Conservation (phyloP, 2,888 invertebrate species). For the Polyommatus iphigenia region DNA sequence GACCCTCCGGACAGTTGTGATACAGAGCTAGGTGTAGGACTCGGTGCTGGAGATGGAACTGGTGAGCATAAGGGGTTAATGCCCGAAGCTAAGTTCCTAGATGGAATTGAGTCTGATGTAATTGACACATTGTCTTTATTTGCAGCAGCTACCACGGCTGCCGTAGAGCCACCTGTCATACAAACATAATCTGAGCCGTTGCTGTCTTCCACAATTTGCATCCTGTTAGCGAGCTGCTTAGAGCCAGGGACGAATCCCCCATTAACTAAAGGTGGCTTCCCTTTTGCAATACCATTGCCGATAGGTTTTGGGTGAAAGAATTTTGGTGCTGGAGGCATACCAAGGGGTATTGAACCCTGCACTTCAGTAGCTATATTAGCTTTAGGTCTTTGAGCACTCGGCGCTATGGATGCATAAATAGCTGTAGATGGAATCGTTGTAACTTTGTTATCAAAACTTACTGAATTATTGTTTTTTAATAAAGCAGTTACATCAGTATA, state of each 20-base stretch:
- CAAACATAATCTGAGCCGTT: slow-evolving; percentile 91
- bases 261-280: slow-evolving; percentile 60
- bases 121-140: slow-evolving; percentile 69
- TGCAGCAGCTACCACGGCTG: slow-evolving; percentile 68
- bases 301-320: slow-evolving; percentile 80
- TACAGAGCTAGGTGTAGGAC: slow-evolving; percentile 83
- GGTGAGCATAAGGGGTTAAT: slow-evolving; percentile 76
- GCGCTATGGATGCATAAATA: slow-evolving; percentile 77
- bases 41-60: slow-evolving; percentile 80
- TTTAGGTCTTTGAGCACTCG: slow-evolving; percentile 77
- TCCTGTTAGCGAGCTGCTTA: slow-evolving; percentile 59
- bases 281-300: slow-evolving; percentile 77
- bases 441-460: slow-evolving; percentile 69
- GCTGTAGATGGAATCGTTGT: slow-evolving; percentile 73
- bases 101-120: slow-evolving; percentile 62
- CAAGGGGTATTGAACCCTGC: slow-evolving; percentile 68
- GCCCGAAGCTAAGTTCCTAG: slow-evolving; percentile 68
- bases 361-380: slow-evolving; percentile 79
- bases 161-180: slow-evolving; percentile 87
- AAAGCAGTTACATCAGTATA: slow-evolving; percentile 72
- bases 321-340: slow-evolving; percentile 60
- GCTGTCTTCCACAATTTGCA: slow-evolving; percentile 83
- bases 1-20: slow-evolving; percentile 83
- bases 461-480: slow-evolving; percentile 62
- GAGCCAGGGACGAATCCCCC: slow-evolving; percentile 54